These are phyloP conservation scores for Nasonia vitripennis DNA, from an alignment of 1,140 invertebrate genomes.

Conservation along the genomic window DNA sequence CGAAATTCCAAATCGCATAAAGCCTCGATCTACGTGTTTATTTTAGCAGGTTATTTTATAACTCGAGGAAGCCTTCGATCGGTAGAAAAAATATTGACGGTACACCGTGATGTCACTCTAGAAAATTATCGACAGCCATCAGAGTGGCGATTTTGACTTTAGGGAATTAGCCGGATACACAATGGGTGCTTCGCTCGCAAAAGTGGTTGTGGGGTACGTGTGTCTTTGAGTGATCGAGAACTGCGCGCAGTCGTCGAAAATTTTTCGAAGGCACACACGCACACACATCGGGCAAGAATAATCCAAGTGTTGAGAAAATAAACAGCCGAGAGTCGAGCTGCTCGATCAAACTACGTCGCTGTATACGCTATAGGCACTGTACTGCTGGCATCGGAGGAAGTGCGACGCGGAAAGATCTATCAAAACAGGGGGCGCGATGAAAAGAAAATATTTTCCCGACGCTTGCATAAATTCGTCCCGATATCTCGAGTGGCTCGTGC, in stretches of 20 bases:
- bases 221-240: not conserved
- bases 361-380: too few relatives aligned
- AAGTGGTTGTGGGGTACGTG: not conserved
- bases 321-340: conserved; percentile 60
- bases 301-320: conserved; percentile 68
- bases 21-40: too few relatives aligned
- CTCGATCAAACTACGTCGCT: conserved; percentile 59
- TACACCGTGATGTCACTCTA: not conserved
- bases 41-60: too few relatives aligned
- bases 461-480: conserved; percentile 47
- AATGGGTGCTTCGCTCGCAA: not conserved
- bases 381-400: conserved; percentile 10
- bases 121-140: not conserved
- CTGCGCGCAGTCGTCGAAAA: not conserved
- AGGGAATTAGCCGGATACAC: not conserved
- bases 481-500: conserved; percentile 16
- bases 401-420: conserved; percentile 59
- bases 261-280: not conserved
- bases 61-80: not conserved
- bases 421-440: conserved; percentile 65
- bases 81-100: not conserved
- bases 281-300: conserved; percentile 16
- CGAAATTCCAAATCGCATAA: too few relatives aligned
- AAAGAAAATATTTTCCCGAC: conserved; percentile 68
- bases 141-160: conserved; percentile 34